Percentiles rank a stretch among this genome's conserved stretches.
These are phyloP conservation scores for Palythoa caribaeorum DNA, from an alignment of 92 coral and sea anemone species.

Conservation along the genomic window DNA sequence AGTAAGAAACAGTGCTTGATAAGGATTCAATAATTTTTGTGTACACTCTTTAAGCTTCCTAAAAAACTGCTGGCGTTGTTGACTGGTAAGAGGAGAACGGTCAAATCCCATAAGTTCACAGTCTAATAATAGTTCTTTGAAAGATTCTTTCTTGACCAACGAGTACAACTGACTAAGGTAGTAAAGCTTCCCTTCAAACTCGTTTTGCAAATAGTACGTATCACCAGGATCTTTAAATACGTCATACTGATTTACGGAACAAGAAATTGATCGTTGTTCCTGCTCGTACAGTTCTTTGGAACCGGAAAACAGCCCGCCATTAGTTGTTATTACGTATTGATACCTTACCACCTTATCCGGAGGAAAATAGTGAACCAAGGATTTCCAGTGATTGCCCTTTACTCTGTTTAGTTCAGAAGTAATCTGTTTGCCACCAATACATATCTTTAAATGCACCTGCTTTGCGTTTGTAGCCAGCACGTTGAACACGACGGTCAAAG, in stretches of 20 bases:
- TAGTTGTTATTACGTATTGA: no score
- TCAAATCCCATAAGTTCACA: constrained; percentile 76
- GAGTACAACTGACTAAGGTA: constrained; percentile 54
- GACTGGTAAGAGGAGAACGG: background rate
- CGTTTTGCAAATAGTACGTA: background rate
- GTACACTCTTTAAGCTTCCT: constrained; percentile 7
- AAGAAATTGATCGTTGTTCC: background rate
- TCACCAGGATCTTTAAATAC: constrained; percentile 57
- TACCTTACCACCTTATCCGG: background rate
- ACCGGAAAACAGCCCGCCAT: no score
- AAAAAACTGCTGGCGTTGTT: constrained; percentile 4
- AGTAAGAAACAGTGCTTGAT: constrained; percentile 57
- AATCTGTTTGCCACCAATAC: background rate
- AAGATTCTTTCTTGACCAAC: background rate
- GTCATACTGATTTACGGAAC: constrained; percentile 70
- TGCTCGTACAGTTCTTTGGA: background rate
- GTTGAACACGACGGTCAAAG: constrained; percentile 10
- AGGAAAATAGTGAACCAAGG: background rate
- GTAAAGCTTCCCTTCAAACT: constrained; percentile 65
- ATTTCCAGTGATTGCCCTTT: constrained; percentile 55
- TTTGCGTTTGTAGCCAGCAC: constrained; percentile 5
- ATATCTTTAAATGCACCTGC: background rate
- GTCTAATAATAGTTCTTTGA: constrained; percentile 64
- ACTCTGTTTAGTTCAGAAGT: background rate
- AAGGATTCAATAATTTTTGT: background rate